Base-by-base conservation (phyloP, 1,140 invertebrate genomes). In the Linepithema humile region DNA sequence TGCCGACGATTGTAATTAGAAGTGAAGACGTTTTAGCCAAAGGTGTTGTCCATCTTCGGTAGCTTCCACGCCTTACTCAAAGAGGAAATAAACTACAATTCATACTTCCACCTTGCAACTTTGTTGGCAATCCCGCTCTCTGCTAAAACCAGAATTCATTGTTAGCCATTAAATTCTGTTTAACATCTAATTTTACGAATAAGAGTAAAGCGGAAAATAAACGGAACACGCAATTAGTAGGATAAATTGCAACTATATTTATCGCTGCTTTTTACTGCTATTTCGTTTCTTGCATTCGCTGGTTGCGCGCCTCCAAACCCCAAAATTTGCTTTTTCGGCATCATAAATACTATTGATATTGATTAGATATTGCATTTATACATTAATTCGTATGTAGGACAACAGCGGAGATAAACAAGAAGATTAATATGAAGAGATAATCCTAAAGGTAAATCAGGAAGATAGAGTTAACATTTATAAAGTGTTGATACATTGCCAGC, bases 21-120 rank as follows among this genome's bases (percentile, higher is more conserved):
- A 3, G 23, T 86, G 75, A 85, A 85, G 69, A 86, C 73, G 62
- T 88, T 88, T 88, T 86, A 88, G 78, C 83, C 84, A 74, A 88
- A 86, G 80, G 74, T 88, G 86, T 88, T 89, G 86, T 82, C 77
- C 86, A 83, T 88, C 84, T 89, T 88, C 84, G 80, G 64, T 89
- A 89, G 84, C 69, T 86, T 89, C 70, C 80, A 88, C 84, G 88
- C 84, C 87, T 86, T 88, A 89, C 53, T 88, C 55, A 77, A 82
- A 74, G 32, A 77, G 80, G 50, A 80, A 88, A 89, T 70, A 89
- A 83, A 88, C 32, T 78, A 53, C 59, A 88, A 85, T 87, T 87
- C 85, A 83, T 87, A 87, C 55, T 87, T 86, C 73, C 73, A 35
- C 15, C 2, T 20, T n/a, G n/a, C 29, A 53, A 65, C 15, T 77